Base-by-base conservation (phyloP, 2,113 vertebrate species). In the Periophthalmus modestus region DNA sequence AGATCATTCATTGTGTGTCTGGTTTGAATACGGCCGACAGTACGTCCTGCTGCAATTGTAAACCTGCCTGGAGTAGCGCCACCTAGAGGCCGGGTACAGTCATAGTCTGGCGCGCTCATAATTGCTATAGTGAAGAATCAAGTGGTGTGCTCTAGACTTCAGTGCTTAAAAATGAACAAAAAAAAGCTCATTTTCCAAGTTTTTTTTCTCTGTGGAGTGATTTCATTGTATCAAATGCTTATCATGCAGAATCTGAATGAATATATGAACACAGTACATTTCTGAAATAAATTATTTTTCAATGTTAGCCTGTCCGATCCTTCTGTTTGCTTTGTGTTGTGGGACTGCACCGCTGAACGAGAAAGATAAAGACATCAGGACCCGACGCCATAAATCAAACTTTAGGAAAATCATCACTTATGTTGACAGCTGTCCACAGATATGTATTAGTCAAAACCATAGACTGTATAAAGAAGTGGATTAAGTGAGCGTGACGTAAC, bases 261-360 rank as follows among this genome's bases (percentile, higher is more conserved):
- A 92, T 91, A 91, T 92, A 89, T 91, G 87, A 91, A 92, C 90
- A 90, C 89, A 85, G 87, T 89, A 90, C 88, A 88, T 93, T 93
- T 92, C 90, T 83, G 85, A 93, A 93, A 93, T 93, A 93, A 92
- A 92, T 92, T 89, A 92, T 93, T 92, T 93, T 93, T 92, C 90
- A 92, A 93, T 92, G 91, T 91, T 89, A 77, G 57, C 3, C 2
- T 0, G 76, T 69, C 71, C 82, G 6, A 33, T 91, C 23, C 16
- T 57, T 80, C 75, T 33, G 6, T 62, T 62, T 62, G 7, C 28
- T 2, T 43, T 19, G 28, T 16, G 2, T 34, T 5, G 14, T 16
- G 7, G 1, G 0, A 1, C 0, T 24, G 21, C 10, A 2, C n/a
- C n/a, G n/a, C 19, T 21, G 52, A 7, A 16, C 18, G 50, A 2